Conservation (phyloP, 2,113 vertebrate genomes). For the Steatornis caripensis region DNA sequence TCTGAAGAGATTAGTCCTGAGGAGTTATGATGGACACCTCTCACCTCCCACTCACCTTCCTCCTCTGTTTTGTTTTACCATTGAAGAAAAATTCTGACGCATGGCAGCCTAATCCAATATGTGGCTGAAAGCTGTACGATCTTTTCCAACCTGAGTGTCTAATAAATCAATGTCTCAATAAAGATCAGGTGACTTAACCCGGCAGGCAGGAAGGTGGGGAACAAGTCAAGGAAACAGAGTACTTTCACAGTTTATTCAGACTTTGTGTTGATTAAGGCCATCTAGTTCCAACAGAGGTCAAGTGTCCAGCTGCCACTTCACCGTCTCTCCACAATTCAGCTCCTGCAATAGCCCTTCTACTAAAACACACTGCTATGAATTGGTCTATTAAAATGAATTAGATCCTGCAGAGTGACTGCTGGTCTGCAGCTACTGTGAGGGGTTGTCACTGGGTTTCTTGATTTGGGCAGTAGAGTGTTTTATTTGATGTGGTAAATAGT, state of each 20-base stretch:
- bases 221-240: not conserved
- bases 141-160: not conserved
- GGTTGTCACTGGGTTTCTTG: not conserved
- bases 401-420: not conserved
- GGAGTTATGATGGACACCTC: not conserved
- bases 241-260: not conserved
- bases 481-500: not conserved
- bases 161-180: conserved; percentile 10
- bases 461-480: not conserved
- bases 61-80: not conserved
- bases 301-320: not conserved
- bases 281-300: not conserved
- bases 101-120: not conserved
- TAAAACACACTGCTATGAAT: not conserved
- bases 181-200: conserved; percentile 4
- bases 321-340: not conserved
- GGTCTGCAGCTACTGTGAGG: not conserved
- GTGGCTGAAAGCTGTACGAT: not conserved
- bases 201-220: not conserved
- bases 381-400: conserved; percentile 3
- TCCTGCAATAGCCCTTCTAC: not conserved
- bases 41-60: not conserved
- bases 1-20: not conserved
- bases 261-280: conserved; percentile 10
- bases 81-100: not conserved